These are phyloP conservation scores for Graphium colonna DNA, from an alignment of 2,888 invertebrate species.

Conservation along the genomic window DNA sequence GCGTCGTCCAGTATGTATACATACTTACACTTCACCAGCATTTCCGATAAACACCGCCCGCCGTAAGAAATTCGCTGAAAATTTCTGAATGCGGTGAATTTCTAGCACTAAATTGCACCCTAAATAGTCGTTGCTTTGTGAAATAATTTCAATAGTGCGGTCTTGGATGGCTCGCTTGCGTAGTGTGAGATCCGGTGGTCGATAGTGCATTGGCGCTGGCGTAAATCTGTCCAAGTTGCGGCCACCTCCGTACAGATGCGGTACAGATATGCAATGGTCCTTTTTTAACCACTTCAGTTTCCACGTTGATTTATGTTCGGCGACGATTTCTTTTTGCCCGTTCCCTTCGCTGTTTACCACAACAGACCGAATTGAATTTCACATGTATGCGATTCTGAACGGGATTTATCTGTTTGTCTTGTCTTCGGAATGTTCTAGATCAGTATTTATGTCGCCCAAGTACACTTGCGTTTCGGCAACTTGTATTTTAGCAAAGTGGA, in stretches of 20 bases:
- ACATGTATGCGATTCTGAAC: background rate
- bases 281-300: conserved; percentile 36
- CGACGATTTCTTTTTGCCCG: conserved; percentile 34
- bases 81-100: conserved; percentile 14
- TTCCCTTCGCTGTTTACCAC: conserved; percentile 20
- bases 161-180: conserved; percentile 29
- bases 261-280: conserved; percentile 37
- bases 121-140: conserved; percentile 16
- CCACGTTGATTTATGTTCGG: conserved; percentile 49
- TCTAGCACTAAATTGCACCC: conserved; percentile 17
- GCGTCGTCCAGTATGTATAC: conserved; percentile 1
- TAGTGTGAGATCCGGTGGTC: conserved; percentile 40
- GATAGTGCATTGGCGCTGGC: conserved; percentile 48
- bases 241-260: conserved; percentile 33
- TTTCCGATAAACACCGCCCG: conserved; percentile 16
- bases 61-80: conserved; percentile 11
- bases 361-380: conserved; percentile 18
- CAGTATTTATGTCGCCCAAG: too few species aligned
- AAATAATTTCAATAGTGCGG: conserved; percentile 19
- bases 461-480: too few species aligned
- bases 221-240: conserved; percentile 57
- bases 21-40: conserved; percentile 4
- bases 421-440: too few species aligned
- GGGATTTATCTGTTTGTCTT: too few species aligned
- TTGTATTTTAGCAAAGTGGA: too few species aligned